A percentile compares a stretch with the other conserved stretches of the same genome.
These are phyloP conservation scores for Acromyrmex charruanus DNA, from an alignment of 1,140 invertebrate genomes.

Conservation along the genomic window DNA sequence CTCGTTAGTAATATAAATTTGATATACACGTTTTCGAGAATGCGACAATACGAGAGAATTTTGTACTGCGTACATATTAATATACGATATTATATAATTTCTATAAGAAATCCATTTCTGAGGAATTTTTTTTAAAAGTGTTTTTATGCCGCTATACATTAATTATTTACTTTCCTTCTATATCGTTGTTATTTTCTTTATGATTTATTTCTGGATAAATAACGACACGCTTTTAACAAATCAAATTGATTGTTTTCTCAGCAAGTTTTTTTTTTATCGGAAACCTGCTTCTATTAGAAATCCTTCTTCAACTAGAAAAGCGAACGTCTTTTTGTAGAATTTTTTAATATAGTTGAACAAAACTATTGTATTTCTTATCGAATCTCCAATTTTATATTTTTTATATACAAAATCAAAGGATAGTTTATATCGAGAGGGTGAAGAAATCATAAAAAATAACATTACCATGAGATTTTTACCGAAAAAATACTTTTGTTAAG, in stretches of 20 bases:
- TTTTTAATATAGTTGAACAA: not conserved
- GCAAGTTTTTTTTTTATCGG: too few relatives aligned
- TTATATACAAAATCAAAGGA: not conserved
- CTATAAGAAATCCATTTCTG: conserved; percentile 3
- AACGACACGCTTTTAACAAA: not conserved
- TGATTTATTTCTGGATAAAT: not conserved
- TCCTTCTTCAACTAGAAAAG: not conserved
- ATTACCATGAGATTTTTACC: not conserved
- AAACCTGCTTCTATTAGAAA: too few relatives aligned
- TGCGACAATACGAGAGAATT: conserved; percentile 21
- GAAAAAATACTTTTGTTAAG: not conserved
- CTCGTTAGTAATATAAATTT: conserved; percentile 16
- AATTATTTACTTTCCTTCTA: conserved; percentile 54
- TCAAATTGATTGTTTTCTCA: not conserved
- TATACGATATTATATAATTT: conserved; percentile 13
- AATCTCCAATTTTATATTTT: conserved; percentile 61
- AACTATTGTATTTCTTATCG: not conserved
- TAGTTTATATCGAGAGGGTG: not conserved
- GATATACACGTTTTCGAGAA: not conserved
- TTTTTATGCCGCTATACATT: conserved; percentile 14
- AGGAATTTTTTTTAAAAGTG: not conserved
- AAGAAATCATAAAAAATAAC: not conserved
- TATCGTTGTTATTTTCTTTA: conserved; percentile 37
- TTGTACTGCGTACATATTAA: conserved; percentile 37
- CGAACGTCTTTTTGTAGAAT: not conserved